Evolutionary conservation across 2,113 vertebrate species (phyloP), one percentile per base, ranked within the genome.

Genomic region (Struthio camelus): DNA sequence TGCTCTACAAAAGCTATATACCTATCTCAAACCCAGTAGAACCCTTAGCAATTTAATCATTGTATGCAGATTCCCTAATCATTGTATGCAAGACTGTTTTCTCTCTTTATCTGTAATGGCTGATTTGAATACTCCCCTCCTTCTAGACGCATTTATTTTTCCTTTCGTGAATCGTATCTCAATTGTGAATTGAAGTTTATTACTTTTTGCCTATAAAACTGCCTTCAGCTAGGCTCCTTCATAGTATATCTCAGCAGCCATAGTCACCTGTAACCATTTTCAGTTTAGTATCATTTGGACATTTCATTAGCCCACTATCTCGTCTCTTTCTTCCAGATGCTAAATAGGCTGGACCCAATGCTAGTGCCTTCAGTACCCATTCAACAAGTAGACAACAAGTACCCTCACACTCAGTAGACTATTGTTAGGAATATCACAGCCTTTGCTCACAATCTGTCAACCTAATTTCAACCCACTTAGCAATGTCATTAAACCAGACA

Each of bases 381-480:
- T 97, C 95, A 96, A 97, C 95, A 96, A 95, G 96, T 97, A n/a
- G n/a, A n/a, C n/a, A n/a, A n/a, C n/a, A n/a, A n/a, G n/a, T n/a
- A n/a, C 96, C 94, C 85, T 91, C 6, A 0, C 73, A 70, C 85
- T 88, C 89, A 96, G 80, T 95, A 93, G 91, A 80, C 93, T 94
- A 95, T 95, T 96, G 95, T 93, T 95, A 71, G 79, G 36, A 95
- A 93, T 94, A 96, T 66, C 91, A 91, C 89, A 95, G 94, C 81
- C 85, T 96, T 95, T 94, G 87, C 93, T 94, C 87, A 83, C 94
- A 95, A 94, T 96, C 96, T 97, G 91, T 95, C 95, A 95, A 87
- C 76, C 89, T 95, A 89, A 95, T 95, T 97, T 95, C 96, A 94
- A 76, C 85, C 79, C 95, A 93, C 81, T 51, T 85, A 89, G 94